Base-by-base conservation (phyloP, 2,797 vertebrate genomes). In the Acanthurus leucopareius region DNA sequence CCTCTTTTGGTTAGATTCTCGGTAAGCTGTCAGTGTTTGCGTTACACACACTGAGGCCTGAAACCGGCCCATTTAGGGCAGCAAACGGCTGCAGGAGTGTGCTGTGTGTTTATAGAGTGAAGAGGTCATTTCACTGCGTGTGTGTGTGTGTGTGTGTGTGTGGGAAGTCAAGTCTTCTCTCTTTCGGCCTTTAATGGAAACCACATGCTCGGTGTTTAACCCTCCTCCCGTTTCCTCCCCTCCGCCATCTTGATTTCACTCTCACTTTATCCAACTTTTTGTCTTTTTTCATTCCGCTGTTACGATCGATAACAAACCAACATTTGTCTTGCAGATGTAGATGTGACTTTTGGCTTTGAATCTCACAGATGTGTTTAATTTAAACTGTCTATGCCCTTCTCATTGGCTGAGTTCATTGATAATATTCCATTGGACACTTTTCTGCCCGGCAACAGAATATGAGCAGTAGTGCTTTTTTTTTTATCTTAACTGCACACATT, bases 191-290 rank as follows among this genome's bases (percentile, higher is more conserved):
- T 35, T 56, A 92, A 94, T 91, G 69, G 25, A 89, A 89, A 25
- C 90, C 90, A 90, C 87, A 93, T 86, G 91, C 44, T 60, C 75
- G 88, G 73, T 58, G 5, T 58, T 70, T 20, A 8, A 38, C 40
- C 45, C 3, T 77, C 57, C 59, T 58, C 32, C 32, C 32, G 38
- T 78, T 84, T 53, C 78, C 75, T 15, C 32, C 32, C 63, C 64
- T 47, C 54, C 51, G 86, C 83, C 77, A 61, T 83, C 54, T 82
- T 77, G 58, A 74, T 80, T 82, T 85, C 72, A 70, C 82, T 80
- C 75, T 86, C 67, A 13, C 62, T 82, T 49, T 17, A 20, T 58
- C 40, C 32, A 2, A 53, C 54, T 32, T 4, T 58, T n/a, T 14
- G 17, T 53, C 14, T 20, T 20, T 60, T 42, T 10, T 75, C 10